These are phyloP conservation scores for Drosophila colorata DNA, from an alignment of 2,888 invertebrate genomes.

Conservation along the genomic window DNA sequence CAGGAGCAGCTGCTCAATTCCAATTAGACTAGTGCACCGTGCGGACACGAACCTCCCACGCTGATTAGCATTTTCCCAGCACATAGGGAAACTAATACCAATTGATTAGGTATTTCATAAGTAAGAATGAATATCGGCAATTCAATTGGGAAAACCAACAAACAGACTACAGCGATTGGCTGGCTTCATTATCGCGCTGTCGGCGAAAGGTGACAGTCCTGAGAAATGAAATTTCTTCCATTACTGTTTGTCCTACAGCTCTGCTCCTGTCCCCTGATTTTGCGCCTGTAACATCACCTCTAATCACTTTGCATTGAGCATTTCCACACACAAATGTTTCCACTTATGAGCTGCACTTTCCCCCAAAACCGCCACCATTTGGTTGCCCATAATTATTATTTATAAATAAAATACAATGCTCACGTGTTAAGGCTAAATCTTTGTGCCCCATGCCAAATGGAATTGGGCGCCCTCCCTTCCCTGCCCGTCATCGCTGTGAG, in stretches of 20 bases:
- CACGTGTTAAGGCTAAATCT: conserved; percentile 69
- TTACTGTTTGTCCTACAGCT: conserved; percentile 4
- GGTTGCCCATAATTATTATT: conserved; percentile 72
- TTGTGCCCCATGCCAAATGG: conserved; percentile 25
- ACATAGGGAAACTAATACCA: conserved; percentile 20
- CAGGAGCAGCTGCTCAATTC: not conserved
- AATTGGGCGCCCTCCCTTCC: conserved; percentile 10
- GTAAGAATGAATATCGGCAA: conserved; percentile 36
- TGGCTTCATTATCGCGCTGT: conserved; percentile 36
- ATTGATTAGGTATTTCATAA: conserved; percentile 47
- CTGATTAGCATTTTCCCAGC: conserved; percentile 51
- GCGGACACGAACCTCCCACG: conserved; percentile 21
- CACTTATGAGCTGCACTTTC: conserved; percentile 43
- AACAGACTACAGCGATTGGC: conserved; percentile 24
- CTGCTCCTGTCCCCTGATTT: not conserved
- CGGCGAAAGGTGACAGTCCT: conserved; percentile 82
- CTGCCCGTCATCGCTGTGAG: conserved; percentile 40
- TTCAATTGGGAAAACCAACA: conserved; percentile 44
- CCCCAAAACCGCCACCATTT: conserved; percentile 24
- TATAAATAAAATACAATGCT: conserved; percentile 66
- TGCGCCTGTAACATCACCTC: not conserved
- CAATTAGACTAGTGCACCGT: conserved; percentile 25
- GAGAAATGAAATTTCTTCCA: conserved; percentile 68
- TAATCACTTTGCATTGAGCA: conserved; percentile 15
- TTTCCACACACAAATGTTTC: conserved; percentile 7